A percentile compares a stretch with the other conserved stretches of the same genome.
phyloP scores from a whole-genome alignment of 2,888 invertebrate species.

The Spilosoma lubricipeda region DNA sequence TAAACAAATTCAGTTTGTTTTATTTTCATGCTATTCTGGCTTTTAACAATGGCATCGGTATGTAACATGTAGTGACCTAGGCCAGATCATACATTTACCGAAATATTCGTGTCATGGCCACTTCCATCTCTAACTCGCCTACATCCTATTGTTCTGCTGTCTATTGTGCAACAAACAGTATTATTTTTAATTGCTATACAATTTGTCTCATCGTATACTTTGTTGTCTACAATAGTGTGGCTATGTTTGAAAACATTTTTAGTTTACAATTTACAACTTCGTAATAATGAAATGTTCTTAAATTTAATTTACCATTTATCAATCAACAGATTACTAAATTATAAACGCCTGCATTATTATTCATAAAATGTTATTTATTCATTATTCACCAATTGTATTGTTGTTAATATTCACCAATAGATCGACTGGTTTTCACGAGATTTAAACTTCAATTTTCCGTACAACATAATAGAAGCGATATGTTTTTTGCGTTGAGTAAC shows the following conservation, averaged over 20 bases:
- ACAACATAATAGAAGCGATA: too few species aligned
- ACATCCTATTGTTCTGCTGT: slow-evolving; percentile 37
- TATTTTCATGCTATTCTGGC: neutral
- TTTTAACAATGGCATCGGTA: neutral
- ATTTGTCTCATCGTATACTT: neutral
- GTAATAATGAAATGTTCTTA: too few species aligned
- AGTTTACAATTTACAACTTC: neutral
- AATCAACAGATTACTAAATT: too few species aligned
- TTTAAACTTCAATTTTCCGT: too few species aligned
- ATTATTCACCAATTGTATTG: too few species aligned
- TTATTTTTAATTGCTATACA: neutral
- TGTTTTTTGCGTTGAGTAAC: too few species aligned
- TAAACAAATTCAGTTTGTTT: neutral
- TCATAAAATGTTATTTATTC: too few species aligned
- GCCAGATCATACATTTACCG: slow-evolving; percentile 11
- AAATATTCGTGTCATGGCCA: slow-evolving; percentile 41
- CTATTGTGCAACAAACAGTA: slow-evolving; percentile 21
- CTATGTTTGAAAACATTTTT: neutral
- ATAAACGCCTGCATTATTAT: too few species aligned
- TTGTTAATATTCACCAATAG: too few species aligned
- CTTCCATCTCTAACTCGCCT: slow-evolving; percentile 19
- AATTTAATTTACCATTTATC: neutral
- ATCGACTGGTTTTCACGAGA: too few species aligned
- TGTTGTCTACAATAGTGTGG: neutral
- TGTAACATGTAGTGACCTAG: slow-evolving; percentile 9